phyloP scores from a whole-genome alignment of 2,888 invertebrate genomes.

The Leptopterna dolabrata region DNA sequence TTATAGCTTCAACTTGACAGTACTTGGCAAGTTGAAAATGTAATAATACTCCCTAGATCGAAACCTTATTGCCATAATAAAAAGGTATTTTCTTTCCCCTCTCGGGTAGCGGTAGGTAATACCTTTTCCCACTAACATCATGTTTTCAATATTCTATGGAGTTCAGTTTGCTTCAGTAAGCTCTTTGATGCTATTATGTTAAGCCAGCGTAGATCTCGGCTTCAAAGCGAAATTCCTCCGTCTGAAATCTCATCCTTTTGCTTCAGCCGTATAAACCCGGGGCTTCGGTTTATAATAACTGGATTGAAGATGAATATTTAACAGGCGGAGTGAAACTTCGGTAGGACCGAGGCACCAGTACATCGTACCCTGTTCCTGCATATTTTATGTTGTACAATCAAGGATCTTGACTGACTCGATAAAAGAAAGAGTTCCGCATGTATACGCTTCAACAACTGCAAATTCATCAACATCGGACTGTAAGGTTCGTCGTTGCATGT shows the following conservation, averaged over 20 bases:
- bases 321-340: background rate
- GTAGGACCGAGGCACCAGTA: too few species aligned
- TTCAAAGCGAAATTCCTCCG: background rate
- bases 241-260: background rate
- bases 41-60: too few species aligned
- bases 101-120: background rate
- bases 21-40: too few species aligned
- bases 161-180: background rate
- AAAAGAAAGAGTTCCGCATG: too few species aligned
- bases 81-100: background rate
- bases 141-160: conserved; percentile 3
- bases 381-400: too few species aligned
- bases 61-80: background rate
- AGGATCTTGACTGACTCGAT: too few species aligned
- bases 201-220: background rate
- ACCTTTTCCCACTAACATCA: background rate
- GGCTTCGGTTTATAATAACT: background rate
- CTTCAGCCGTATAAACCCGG: background rate
- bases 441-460: too few species aligned
- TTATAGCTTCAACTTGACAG: too few species aligned
- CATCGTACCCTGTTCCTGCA: too few species aligned
- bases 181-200: background rate
- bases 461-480: too few species aligned
- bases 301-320: background rate
- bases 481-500: too few species aligned